phyloP scores from a whole-genome alignment of 2,113 vertebrate genomes.

The Spea bombifrons region DNA sequence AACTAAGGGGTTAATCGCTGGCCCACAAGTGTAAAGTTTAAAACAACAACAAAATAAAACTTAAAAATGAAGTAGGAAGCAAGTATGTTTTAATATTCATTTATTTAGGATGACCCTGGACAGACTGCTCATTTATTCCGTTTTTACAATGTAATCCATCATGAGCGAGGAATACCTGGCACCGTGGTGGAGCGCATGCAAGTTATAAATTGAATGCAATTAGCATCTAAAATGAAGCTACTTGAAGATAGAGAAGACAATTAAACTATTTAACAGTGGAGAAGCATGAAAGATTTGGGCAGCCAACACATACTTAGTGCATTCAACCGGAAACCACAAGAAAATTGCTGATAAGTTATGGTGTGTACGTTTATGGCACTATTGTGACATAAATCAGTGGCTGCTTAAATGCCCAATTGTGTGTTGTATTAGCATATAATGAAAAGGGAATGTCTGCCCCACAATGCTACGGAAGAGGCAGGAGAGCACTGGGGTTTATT shows the following conservation, averaged over 20 bases:
- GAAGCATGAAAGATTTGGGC: constrained; percentile 43
- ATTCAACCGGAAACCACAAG: constrained; percentile 29
- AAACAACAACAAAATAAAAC: neutral
- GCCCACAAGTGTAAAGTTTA: neutral
- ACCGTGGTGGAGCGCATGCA: constrained; percentile 32
- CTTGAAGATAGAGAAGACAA: constrained; percentile 46
- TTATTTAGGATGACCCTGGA: constrained; percentile 39
- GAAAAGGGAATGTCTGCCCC: constrained; percentile 15
- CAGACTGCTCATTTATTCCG: constrained; percentile 38
- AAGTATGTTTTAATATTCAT: constrained; percentile 40
- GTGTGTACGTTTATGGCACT: constrained; percentile 20
- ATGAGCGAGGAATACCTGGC: constrained; percentile 42
- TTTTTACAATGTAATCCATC: constrained; percentile 43
- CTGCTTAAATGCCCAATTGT: constrained; percentile 26
- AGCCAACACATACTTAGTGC: constrained; percentile 26
- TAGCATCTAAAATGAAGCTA: constrained; percentile 47
- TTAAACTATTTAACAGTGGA: constrained; percentile 46
- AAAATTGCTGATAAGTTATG: constrained; percentile 35
- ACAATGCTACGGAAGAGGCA: no score
- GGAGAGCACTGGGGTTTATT: no score
- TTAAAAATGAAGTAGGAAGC: constrained; percentile 32
- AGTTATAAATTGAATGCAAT: constrained; percentile 49
- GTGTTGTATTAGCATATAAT: constrained; percentile 15
- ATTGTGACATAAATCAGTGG: constrained; percentile 42
- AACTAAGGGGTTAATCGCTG: neutral